These are phyloP conservation scores for Pelobates cultripes DNA, from an alignment of 2,797 vertebrate species.

Conservation along the genomic window DNA sequence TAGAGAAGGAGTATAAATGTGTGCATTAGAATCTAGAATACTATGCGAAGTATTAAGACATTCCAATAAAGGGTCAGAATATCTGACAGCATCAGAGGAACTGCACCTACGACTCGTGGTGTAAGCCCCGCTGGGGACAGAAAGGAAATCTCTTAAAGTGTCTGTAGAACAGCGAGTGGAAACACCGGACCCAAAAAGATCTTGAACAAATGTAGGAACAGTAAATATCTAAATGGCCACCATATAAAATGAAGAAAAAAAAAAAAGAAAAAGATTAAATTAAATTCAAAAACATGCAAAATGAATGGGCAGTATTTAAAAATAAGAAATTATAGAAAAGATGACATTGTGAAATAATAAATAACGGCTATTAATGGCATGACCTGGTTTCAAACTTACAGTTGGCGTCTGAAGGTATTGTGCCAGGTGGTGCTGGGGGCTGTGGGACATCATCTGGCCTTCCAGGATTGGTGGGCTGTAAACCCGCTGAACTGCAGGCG, in stretches of 20 bases:
- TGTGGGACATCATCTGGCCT: conserved; percentile 65
- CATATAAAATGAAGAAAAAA: conserved; percentile 32
- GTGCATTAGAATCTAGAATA: conserved; percentile 17
- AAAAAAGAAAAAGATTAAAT: not conserved
- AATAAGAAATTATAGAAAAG: not conserved
- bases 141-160: not conserved
- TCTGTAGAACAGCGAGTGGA: conserved; percentile 11
- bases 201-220: conserved; percentile 44
- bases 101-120: not conserved
- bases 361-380: not conserved
- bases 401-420: conserved; percentile 73
- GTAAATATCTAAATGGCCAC: not conserved
- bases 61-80: not conserved
- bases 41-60: conserved; percentile 23
- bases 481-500: conserved; percentile 82
- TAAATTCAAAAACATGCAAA: not conserved
- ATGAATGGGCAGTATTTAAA: not conserved
- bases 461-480: conserved; percentile 81
- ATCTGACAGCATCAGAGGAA: not conserved
- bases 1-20: not conserved
- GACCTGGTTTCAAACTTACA: conserved; percentile 64
- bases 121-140: conserved; percentile 19
- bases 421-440: conserved; percentile 67
- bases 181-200: conserved; percentile 26
- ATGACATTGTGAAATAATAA: not conserved